A percentile compares a stretch with the other conserved stretches of the same genome.
Evolutionary conservation across 2,113 vertebrate species (phyloP).

Genomic region (Callorhinus ursinus): DNA sequence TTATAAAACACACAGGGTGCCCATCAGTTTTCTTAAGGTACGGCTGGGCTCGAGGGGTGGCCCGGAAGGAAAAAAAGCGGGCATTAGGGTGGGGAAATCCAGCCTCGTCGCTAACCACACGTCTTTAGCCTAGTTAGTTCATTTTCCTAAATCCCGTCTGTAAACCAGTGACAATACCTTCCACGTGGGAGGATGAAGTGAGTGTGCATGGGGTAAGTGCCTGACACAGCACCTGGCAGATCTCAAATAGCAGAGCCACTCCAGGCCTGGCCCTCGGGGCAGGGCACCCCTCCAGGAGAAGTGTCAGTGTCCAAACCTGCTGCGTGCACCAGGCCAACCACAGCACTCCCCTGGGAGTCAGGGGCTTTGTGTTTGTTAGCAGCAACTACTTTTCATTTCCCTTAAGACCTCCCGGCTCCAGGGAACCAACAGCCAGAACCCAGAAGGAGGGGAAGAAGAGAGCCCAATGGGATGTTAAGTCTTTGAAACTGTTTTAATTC

Average conservation of each 20-base stretch:
- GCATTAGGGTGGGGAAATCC: not conserved
- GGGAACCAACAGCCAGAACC: not conserved
- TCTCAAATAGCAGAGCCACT: not conserved
- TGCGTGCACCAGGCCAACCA: not conserved
- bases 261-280: not conserved
- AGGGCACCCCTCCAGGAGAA: not conserved
- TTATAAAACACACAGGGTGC: not conserved
- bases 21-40: not conserved
- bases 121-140: not conserved
- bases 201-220: rapidly evolving
- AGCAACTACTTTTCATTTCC: not conserved
- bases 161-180: not conserved
- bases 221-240: not conserved
- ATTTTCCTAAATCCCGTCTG: not conserved
- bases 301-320: rapidly evolving
- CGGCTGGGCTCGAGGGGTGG: not conserved
- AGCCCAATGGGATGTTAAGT: not conserved
- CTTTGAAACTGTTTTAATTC: not conserved
- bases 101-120: not conserved
- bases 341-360: not conserved
- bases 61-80: not conserved
- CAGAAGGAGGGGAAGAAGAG: not conserved
- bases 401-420: not conserved
- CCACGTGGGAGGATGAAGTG: not conserved
- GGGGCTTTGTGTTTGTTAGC: not conserved